Percentiles rank a stretch among this genome's conserved stretches.
Conservation (phyloP, 1,140 invertebrate genomes). For the Bombus turneri region DNA sequence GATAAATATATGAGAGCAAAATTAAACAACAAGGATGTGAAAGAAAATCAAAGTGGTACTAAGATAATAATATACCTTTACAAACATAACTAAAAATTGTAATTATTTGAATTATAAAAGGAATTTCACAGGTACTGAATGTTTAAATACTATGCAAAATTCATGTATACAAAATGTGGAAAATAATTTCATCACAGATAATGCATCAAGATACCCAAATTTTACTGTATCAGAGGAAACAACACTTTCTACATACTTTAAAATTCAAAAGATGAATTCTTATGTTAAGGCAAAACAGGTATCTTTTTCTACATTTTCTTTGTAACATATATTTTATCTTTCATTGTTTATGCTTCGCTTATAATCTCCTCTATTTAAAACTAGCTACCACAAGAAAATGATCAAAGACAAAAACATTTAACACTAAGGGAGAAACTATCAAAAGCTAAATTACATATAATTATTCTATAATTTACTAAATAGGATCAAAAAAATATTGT, state of each 20-base stretch:
- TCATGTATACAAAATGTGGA: not conserved
- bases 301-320: not conserved
- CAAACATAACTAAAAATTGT: not conserved
- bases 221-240: not conserved
- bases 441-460: not conserved
- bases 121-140: not conserved
- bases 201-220: not conserved
- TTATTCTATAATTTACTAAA: not conserved
- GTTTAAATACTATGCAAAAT: not conserved
- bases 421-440: conserved; percentile 46
- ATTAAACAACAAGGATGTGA: not conserved
- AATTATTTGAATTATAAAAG: not conserved
- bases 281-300: not conserved
- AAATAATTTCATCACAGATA: not conserved
- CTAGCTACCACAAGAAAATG: not conserved
- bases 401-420: not conserved
- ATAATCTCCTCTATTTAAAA: not conserved
- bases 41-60: conserved; percentile 1
- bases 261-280: not conserved
- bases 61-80: not conserved
- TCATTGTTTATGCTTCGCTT: not conserved
- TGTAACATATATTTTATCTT: not conserved
- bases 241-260: conserved; percentile 29
- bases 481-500: conserved; percentile 3
- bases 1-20: not conserved